These are phyloP conservation scores for Nannobrachium achirus DNA, from an alignment of 2,113 vertebrate species.

Conservation along the genomic window DNA sequence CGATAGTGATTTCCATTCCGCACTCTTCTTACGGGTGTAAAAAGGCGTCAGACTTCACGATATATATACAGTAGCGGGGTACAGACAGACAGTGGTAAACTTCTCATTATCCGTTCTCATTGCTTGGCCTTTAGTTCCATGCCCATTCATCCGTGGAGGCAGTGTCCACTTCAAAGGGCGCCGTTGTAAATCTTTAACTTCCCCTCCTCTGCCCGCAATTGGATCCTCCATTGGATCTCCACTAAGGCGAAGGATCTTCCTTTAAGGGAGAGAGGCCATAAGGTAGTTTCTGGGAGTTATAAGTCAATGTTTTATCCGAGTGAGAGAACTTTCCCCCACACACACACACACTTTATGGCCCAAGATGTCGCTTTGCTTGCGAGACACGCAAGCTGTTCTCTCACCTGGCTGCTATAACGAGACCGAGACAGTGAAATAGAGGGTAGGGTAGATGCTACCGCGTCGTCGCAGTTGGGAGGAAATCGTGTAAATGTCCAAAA, in stretches of 20 bases:
- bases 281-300: neutral
- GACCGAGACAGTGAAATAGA: too few species aligned
- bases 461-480: too few species aligned
- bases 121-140: neutral
- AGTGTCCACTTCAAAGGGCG: slow-evolving; percentile 11
- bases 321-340: neutral
- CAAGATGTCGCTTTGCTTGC: neutral
- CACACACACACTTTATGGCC: neutral
- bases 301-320: neutral
- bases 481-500: too few species aligned
- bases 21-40: neutral
- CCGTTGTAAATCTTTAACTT: slow-evolving; percentile 1
- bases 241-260: neutral
- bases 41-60: too few species aligned
- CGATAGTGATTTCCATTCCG: neutral
- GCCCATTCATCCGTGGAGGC: neutral
- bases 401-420: too few species aligned
- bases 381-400: too few species aligned
- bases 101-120: neutral
- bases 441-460: too few species aligned
- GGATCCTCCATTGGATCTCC: neutral
- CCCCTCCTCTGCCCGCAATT: neutral
- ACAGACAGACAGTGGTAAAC: neutral
- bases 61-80: neutral
- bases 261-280: neutral